Evolutionary conservation across 2,797 vertebrate genomes (phyloP).

Genomic region (Eulemur mongoz): DNA sequence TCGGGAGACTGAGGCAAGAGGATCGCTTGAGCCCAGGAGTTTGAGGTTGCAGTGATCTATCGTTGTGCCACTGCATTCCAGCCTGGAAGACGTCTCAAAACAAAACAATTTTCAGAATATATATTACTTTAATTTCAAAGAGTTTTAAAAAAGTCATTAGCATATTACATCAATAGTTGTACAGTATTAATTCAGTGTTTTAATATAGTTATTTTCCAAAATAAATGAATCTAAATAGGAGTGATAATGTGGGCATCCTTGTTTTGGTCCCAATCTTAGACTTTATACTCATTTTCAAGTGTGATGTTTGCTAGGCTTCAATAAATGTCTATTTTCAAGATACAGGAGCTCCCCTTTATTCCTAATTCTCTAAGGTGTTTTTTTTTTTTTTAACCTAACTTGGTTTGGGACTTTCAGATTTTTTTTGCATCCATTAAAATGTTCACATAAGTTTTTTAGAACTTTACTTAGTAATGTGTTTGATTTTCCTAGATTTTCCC

Average conservation of each 20-base stretch:
- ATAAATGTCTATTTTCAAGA: not conserved
- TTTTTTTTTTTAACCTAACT: not conserved
- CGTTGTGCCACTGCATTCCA: no score
- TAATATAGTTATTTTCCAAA: not conserved
- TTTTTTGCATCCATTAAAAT: not conserved
- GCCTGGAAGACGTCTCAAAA: no score
- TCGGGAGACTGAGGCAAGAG: no score
- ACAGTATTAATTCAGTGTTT: not conserved
- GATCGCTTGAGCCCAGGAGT: no score
- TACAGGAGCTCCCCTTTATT: not conserved
- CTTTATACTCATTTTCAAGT: not conserved
- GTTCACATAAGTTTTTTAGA: not conserved
- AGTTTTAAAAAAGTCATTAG: not conserved
- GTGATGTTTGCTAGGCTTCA: not conserved
- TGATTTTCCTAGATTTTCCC: not conserved
- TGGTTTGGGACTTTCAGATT: not conserved
- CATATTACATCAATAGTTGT: not conserved
- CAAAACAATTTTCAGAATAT: not conserved
- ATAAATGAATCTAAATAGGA: not conserved
- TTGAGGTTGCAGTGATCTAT: no score
- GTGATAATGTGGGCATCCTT: not conserved
- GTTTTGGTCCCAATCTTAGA: not conserved
- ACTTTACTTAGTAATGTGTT: not conserved
- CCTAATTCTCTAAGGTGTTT: not conserved
- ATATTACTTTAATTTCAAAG: conserved; percentile 32